Evolutionary conservation across 1,140 invertebrate species (phyloP), one percentile per base, ranked within the genome.

Genomic region (Caenorhabditis tropicalis): DNA sequence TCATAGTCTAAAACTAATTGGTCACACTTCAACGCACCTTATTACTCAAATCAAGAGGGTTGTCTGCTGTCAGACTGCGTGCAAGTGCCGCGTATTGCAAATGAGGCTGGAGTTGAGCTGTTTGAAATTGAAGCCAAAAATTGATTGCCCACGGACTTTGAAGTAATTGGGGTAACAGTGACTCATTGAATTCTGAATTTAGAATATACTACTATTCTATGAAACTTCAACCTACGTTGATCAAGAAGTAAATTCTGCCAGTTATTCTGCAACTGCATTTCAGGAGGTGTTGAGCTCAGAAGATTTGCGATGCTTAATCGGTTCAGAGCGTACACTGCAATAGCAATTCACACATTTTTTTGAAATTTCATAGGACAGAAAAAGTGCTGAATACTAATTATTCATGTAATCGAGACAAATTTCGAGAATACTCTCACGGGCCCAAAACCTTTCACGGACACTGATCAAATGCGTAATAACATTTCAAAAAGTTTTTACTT

Each of bases 1-100:
- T 74, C 65, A 74, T 74, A 21, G 65, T 74, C 65, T 74, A 74
- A 74, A 74, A 43, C 43, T 74, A 74, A 74, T 74, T 74, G n/a
- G 65, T 43, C 36, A 65, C 58, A 65, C 65, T 46, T 3, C 36
- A 43, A 39, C 65, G 9, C 65, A 74, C 65, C 36, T 74, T 74
- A 74, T 74, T 74, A 74, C 65, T 74, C 65, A 74, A 74, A 74
- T 74, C 65, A 6, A 74, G 65, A 5, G 65, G 65, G n/a, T 74
- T 74, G 43, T 74, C 65, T 24, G 65, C 15, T 3, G 43, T n/a
- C 5, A 74, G 36, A 74, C 65, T 74, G 33, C 65, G 36, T 43
- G 65, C 65, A 12, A 74, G 6, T 0, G 65, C 65, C 4, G 65
- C 65, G n/a, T 74, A 43, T 74, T 74, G 65, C 36, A 74, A 74